These are phyloP conservation scores for Agrotis clavis DNA, from an alignment of 2,888 invertebrate species.

Conservation along the genomic window DNA sequence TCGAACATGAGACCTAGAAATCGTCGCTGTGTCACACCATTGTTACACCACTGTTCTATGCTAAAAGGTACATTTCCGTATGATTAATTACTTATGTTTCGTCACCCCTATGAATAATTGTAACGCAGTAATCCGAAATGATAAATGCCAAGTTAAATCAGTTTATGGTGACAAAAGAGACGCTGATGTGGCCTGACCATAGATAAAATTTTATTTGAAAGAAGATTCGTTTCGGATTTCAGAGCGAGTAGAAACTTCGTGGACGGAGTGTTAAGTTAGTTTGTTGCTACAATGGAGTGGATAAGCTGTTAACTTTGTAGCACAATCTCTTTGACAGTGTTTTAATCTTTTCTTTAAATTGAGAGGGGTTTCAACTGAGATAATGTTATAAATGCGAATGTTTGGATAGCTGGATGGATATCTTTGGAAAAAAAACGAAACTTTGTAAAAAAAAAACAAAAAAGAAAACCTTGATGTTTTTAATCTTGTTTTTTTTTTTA, in stretches of 20 bases:
- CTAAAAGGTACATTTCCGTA: background rate
- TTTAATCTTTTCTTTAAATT: conserved; percentile 6
- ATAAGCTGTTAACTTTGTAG: conserved; percentile 23
- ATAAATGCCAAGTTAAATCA: too few species aligned
- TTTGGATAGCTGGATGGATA: too few species aligned
- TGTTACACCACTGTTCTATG: background rate
- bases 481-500: too few species aligned
- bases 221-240: conserved; percentile 19
- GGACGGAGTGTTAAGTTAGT: conserved; percentile 30
- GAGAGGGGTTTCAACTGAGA: background rate
- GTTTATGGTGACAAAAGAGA: too few species aligned
- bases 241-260: conserved; percentile 33
- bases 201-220: conserved; percentile 16
- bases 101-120: too few species aligned
- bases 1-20: too few species aligned
- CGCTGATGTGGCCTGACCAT: background rate
- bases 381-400: too few species aligned
- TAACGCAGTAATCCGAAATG: background rate
- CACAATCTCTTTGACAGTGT: conserved; percentile 4
- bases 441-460: too few species aligned
- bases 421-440: too few species aligned
- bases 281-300: conserved; percentile 36
- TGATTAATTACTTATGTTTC: background rate
- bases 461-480: too few species aligned
- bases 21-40: too few species aligned